These are phyloP conservation scores for Acronicta aceris DNA, from an alignment of 2,888 invertebrate species.

Conservation along the genomic window DNA sequence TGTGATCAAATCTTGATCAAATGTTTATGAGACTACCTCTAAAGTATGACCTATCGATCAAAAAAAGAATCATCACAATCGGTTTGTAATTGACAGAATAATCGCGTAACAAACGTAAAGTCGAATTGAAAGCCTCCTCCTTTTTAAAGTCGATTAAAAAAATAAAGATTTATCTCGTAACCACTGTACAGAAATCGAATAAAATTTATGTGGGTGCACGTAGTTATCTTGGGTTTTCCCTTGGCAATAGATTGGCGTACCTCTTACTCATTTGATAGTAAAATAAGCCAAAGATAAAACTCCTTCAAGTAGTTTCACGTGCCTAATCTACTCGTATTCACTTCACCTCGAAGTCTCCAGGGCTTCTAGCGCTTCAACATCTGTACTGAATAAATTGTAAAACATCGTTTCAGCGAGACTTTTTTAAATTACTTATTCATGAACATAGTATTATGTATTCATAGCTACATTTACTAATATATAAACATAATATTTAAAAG, in stretches of 20 bases:
- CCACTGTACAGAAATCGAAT: too few species aligned
- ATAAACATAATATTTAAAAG: background rate
- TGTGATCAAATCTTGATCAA: too few species aligned
- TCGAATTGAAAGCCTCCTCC: too few species aligned
- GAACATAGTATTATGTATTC: background rate
- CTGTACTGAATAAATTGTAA: background rate
- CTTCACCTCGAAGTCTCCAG: background rate
- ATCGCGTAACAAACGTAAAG: too few species aligned
- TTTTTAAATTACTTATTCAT: conserved; percentile 1
- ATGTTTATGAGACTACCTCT: too few species aligned
- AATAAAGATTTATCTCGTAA: too few species aligned
- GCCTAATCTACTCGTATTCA: conserved; percentile 2
- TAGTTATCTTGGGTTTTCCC: background rate
- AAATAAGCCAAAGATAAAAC: background rate
- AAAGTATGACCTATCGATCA: too few species aligned
- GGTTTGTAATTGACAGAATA: too few species aligned
- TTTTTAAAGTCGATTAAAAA: too few species aligned
- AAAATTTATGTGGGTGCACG: too few species aligned
- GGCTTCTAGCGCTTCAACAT: background rate
- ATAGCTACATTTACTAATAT: background rate
- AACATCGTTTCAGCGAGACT: background rate
- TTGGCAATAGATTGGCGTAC: background rate
- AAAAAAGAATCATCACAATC: too few species aligned
- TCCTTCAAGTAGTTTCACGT: background rate
- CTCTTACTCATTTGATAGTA: background rate